phyloP scores from a whole-genome alignment of 2,797 vertebrate species.

The Sorex maritimensis region DNA sequence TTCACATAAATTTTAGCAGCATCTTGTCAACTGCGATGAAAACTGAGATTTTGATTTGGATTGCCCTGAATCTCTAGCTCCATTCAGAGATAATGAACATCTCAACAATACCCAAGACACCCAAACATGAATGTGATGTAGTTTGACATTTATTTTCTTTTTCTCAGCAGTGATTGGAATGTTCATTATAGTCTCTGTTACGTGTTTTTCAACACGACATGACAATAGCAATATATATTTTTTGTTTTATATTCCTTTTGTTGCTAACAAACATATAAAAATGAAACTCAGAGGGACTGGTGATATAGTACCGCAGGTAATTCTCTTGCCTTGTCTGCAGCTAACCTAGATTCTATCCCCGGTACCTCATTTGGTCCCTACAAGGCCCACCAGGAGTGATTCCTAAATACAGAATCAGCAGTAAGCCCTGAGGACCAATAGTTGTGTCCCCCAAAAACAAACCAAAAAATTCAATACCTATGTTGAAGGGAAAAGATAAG shows the following conservation, averaged over 20 bases:
- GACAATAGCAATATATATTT: background rate
- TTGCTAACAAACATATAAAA: background rate
- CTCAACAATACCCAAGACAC: background rate
- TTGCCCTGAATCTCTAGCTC: background rate
- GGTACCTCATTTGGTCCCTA: no score
- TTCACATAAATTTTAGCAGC: background rate
- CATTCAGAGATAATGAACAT: background rate
- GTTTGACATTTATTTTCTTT: background rate
- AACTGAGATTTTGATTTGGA: background rate
- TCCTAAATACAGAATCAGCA: no score
- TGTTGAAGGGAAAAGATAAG: no score
- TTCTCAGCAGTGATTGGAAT: background rate
- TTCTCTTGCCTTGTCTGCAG: no score
- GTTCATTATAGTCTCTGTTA: background rate
- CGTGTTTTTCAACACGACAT: background rate
- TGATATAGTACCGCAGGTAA: background rate
- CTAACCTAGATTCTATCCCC: no score
- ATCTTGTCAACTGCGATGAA: background rate
- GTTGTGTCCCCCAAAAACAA: no score
- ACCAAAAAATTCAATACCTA: no score
- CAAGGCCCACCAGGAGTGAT: no score
- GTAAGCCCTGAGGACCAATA: no score
- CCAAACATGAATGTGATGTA: background rate
- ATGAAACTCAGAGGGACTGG: background rate
- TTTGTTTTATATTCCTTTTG: background rate